phyloP scores from a whole-genome alignment of 2,113 vertebrate genomes.

The Megaceryle torquata region DNA sequence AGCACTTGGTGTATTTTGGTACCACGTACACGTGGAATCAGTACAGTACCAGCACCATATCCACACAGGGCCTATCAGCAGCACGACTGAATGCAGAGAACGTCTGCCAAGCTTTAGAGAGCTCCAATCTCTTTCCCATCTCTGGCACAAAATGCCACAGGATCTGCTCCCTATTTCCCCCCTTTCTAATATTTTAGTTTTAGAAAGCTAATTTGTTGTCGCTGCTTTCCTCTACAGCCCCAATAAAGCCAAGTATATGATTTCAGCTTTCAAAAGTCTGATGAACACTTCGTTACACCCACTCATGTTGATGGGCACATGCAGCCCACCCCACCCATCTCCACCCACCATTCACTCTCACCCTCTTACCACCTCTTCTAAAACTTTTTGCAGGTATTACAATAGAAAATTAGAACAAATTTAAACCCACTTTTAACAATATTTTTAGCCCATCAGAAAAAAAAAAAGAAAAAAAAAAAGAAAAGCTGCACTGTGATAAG shows the following conservation, averaged over 20 bases:
- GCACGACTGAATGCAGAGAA: not conserved
- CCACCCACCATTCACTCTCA: not conserved
- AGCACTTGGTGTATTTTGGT: not conserved
- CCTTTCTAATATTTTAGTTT: not conserved
- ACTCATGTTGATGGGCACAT: not conserved
- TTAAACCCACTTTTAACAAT: not conserved
- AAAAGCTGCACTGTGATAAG: not conserved
- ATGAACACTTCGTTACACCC: not conserved
- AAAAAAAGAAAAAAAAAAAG: not conserved
- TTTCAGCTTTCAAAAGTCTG: not conserved
- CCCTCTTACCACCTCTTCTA: not conserved
- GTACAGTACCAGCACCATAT: not conserved
- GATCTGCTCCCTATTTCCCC: not conserved
- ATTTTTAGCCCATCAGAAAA: not conserved
- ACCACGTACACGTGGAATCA: not conserved
- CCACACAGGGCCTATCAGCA: not conserved
- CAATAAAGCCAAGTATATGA: not conserved
- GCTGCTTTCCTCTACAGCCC: accelerated
- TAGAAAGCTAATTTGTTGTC: not conserved
- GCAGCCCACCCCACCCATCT: not conserved
- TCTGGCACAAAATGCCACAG: not conserved
- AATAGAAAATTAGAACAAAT: not conserved
- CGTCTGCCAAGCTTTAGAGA: accelerated
- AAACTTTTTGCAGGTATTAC: not conserved
- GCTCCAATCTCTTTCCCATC: not conserved